phyloP scores from a whole-genome alignment of 2,113 vertebrate species.

The Leucopternis melanops region DNA sequence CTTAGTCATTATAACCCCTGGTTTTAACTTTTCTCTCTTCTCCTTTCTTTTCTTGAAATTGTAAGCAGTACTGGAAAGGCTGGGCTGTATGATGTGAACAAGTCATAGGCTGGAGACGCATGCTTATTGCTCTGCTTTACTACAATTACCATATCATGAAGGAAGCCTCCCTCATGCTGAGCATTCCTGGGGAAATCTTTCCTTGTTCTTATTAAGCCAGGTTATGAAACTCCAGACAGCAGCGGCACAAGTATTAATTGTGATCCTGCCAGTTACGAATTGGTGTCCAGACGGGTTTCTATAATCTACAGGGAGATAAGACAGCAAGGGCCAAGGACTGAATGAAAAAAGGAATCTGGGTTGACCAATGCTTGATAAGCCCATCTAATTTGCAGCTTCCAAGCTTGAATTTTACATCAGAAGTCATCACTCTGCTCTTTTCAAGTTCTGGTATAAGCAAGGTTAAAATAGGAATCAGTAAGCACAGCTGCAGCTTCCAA shows the following conservation, averaged over 20 bases:
- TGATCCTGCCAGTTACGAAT: neutral
- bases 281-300: neutral
- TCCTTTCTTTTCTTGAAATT: too few relatives aligned
- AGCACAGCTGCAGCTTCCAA: constrained; percentile 43
- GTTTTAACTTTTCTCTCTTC: too few relatives aligned
- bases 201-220: too few relatives aligned
- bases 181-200: too few relatives aligned
- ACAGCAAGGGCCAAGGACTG: constrained; percentile 13
- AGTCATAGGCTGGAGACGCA: too few relatives aligned
- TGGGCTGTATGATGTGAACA: too few relatives aligned
- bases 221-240: neutral
- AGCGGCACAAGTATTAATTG: neutral
- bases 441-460: constrained; percentile 2
- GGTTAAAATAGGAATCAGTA: constrained; percentile 18
- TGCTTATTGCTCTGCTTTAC: too few relatives aligned
- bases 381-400: neutral
- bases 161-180: too few relatives aligned
- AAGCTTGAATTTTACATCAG: neutral
- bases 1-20: too few relatives aligned
- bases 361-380: neutral
- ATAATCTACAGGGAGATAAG: neutral
- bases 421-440: neutral
- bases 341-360: neutral
- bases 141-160: too few relatives aligned
- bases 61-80: too few relatives aligned